These are phyloP conservation scores for Nasonia longicornis DNA, from an alignment of 1,140 invertebrate genomes.

Conservation along the genomic window DNA sequence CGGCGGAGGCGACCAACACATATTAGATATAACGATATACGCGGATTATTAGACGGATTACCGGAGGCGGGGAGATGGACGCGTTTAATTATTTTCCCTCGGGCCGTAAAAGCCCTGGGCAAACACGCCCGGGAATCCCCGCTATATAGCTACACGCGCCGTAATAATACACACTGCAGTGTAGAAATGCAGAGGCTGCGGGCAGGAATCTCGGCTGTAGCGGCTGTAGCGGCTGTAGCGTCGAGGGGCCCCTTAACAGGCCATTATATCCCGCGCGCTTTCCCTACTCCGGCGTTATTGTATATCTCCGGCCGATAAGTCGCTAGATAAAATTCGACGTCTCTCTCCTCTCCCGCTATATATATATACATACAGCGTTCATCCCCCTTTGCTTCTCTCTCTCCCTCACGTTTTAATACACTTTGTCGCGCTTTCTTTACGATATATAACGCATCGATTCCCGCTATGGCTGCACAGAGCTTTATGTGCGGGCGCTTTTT, in stretches of 20 bases:
- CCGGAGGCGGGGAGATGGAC: conserved; percentile 25
- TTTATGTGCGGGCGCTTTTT: not conserved
- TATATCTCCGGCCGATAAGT: conserved; percentile 56
- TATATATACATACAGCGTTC: not conserved
- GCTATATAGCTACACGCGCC: too few relatives aligned
- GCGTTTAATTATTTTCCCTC: conserved; percentile 56
- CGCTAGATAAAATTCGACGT: conserved; percentile 55
- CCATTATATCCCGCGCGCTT: conserved; percentile 51
- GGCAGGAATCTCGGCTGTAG: conserved; percentile 10
- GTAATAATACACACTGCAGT: not conserved
- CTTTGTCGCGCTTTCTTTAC: conserved; percentile 52
- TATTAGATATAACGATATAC: conserved; percentile 45
- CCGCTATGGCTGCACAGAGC: not conserved
- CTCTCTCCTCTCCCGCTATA: conserved; percentile 40
- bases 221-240: too few relatives aligned
- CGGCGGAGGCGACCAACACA: not conserved
- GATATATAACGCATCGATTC: conserved; percentile 33
- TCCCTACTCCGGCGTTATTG: conserved; percentile 56
- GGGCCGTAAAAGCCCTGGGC: conserved; percentile 47
- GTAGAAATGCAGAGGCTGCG: conserved; percentile 18
- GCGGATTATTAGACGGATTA: conserved; percentile 46
- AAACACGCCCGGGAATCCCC: conserved; percentile 44
- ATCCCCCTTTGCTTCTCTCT: not conserved
- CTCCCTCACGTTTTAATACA: conserved; percentile 44
- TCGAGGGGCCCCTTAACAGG: conserved; percentile 53